Evolutionary conservation across 2,113 vertebrate genomes (phyloP), one percentile per base, ranked within the genome.

Genomic region (Hippopotamus amphibius): DNA sequence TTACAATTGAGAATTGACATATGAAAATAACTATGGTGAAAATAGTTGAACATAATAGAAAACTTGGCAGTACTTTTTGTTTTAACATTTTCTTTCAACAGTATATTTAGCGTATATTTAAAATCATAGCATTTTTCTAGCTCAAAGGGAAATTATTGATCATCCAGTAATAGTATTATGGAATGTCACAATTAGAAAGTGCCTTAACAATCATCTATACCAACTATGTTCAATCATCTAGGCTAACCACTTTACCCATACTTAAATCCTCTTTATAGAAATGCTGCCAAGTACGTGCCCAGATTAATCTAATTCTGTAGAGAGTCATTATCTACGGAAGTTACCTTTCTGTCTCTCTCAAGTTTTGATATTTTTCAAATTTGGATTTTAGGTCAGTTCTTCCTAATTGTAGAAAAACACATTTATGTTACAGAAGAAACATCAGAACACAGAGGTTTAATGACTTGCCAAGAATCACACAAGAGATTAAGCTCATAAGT

Each of bases 321-420:
- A 61, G 41, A 74, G 72, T 84, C 21, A 93, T 2, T 21, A 80
- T 72, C 48, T 90, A 61, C 30, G 88, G 76, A 86, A 69, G 59
- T 37, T 74, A 43, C 33, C 33, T 63, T 96, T 90, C 22, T 46
- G 63, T 92, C 86, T 91, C 77, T 37, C 50, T 93, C 12, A 93
- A 57, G 28, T 86, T 81, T 82, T 69, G 5, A 63, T 13, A 89
- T 81, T 95, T n/a, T 41, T 82, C 10, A 77, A 22, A 68, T 61
- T 96, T 88, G 50, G 5, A 84, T 88, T 87, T 90, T 68, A 93
- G 93, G 43, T 87, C 55, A 76, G 3, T 84, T 90, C 90, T 88
- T 88, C 7, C 13, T 85, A 91, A 43, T 53, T 93, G 13, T 72
- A 87, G 74, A 93, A 90, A 89, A 93, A 66, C 7, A 89, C 63